Base-by-base conservation (phyloP, 2,888 invertebrate species). In the Ormyrus rosae region DNA sequence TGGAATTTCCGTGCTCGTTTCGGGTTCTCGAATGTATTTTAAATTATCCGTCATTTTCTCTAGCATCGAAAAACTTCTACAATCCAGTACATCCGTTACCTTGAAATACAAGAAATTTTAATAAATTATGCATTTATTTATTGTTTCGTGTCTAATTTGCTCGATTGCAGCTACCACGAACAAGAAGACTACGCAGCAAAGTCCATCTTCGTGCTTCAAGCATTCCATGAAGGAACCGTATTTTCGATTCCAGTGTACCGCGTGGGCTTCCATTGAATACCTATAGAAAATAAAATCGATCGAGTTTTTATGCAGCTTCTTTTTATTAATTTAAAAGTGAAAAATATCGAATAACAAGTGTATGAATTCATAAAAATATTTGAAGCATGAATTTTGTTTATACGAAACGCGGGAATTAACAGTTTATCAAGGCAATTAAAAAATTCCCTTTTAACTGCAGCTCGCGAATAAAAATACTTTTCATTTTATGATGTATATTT, bases 231-330 rank as follows among this genome's bases (percentile, higher is more conserved):
- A 83, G 0, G 81, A 82, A 0, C 55, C n/a, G 73, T 89, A 89
- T 73, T 87, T 89, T 75, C 85, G 74, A 56, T 89, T 89, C 86
- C 87, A 87, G 82, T 89, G 89, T 0, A 89, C 82, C 5, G 80
- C 83, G 19, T 89, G 89, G 5, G 85, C 83, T 80, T 89, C 89
- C 88, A 89, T 87, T 0, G 89, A 88, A 78, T 83, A 89, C 87
- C 89, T 89, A 2, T 6, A 55, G 34, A 34, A 34, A 34, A 34
- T 34, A 34, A 34, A 34, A 34, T 34, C 34, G 34, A 34, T 34
- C 34, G 34, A 4, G 34, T 34, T 34, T 34, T 34, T 34, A 4
- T 34, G 34, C 34, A 0, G 34, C 34, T 34, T 34, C 4, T 4
- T 34, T 34, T 34, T 34, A 4, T 34, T 34, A 34, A 34, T 34